A percentile compares a stretch with the other conserved stretches of the same genome.
phyloP scores from a whole-genome alignment of 2,888 invertebrate species.

The Clostera curtula region DNA sequence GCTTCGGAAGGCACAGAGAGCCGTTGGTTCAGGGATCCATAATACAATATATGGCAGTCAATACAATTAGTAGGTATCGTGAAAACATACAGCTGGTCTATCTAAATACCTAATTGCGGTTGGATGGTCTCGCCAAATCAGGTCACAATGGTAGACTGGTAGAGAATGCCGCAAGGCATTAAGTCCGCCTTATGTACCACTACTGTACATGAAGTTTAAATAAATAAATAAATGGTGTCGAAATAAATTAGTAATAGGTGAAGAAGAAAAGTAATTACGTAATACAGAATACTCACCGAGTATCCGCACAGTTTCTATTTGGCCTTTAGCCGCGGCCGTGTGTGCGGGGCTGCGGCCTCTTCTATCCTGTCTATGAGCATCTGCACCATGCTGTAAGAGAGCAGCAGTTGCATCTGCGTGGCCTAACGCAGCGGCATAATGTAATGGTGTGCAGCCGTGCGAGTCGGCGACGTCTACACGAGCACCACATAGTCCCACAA shows the following conservation, averaged over 20 bases:
- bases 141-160: too few species aligned
- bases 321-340: slow-evolving; percentile 97
- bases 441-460: slow-evolving; percentile 96
- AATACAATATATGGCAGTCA: too few species aligned
- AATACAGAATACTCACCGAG: slow-evolving; percentile 53
- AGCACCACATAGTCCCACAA: slow-evolving; percentile 91
- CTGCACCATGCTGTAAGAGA: slow-evolving; percentile 91
- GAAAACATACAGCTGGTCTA: too few species aligned
- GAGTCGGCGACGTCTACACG: slow-evolving; percentile 92
- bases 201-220: too few species aligned
- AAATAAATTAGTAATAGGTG: background rate
- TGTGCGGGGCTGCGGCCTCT: slow-evolving; percentile 95
- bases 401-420: slow-evolving; percentile 95
- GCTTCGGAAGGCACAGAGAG: too few species aligned
- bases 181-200: too few species aligned
- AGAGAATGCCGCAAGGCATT: too few species aligned
- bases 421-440: slow-evolving; percentile 96
- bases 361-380: slow-evolving; percentile 93
- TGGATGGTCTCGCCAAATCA: too few species aligned
- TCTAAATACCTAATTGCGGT: too few species aligned
- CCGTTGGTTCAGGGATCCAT: too few species aligned
- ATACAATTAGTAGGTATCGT: too few species aligned
- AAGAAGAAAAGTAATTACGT: background rate
- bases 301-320: slow-evolving; percentile 89
- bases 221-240: background rate